phyloP scores from a whole-genome alignment of 1,140 invertebrate genomes.

The Hylyphantes graminicola region DNA sequence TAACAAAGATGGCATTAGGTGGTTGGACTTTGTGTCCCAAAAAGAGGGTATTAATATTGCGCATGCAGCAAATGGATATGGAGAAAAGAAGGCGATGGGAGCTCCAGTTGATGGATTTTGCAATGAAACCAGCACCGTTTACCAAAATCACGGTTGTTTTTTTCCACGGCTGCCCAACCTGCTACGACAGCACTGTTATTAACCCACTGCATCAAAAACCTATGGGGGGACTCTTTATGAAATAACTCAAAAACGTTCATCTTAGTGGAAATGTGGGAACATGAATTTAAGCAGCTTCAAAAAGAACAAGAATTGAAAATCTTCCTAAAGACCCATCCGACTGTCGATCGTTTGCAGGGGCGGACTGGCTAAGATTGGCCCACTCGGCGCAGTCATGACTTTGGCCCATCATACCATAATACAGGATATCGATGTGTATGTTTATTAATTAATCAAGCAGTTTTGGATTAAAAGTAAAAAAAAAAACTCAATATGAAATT shows the following conservation, averaged over 20 bases:
- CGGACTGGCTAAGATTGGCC: no score
- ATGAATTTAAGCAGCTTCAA: background rate
- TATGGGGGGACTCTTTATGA: background rate
- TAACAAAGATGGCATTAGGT: conserved; percentile 13
- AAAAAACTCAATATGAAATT: no score
- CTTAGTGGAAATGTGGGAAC: background rate
- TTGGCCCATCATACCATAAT: no score
- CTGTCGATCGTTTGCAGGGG: no score
- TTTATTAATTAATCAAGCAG: no score
- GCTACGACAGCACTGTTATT: background rate
- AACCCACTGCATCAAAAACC: background rate
- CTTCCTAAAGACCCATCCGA: background rate
- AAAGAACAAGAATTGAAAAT: background rate
- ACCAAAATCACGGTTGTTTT: conserved; percentile 13
- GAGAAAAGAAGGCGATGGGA: background rate
- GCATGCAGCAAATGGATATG: conserved; percentile 10
- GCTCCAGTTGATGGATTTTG: conserved; percentile 16
- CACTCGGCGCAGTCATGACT: no score
- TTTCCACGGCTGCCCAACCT: background rate
- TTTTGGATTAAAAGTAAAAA: no score
- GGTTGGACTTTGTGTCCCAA: conserved; percentile 42
- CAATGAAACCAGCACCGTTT: background rate
- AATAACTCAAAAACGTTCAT: no score
- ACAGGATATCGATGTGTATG: no score
- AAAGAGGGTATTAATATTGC: conserved; percentile 18